A percentile compares a stretch with the other conserved stretches of the same genome.
These are phyloP conservation scores for Cochlearius cochlearius DNA, from an alignment of 2,113 vertebrate genomes.

Conservation along the genomic window DNA sequence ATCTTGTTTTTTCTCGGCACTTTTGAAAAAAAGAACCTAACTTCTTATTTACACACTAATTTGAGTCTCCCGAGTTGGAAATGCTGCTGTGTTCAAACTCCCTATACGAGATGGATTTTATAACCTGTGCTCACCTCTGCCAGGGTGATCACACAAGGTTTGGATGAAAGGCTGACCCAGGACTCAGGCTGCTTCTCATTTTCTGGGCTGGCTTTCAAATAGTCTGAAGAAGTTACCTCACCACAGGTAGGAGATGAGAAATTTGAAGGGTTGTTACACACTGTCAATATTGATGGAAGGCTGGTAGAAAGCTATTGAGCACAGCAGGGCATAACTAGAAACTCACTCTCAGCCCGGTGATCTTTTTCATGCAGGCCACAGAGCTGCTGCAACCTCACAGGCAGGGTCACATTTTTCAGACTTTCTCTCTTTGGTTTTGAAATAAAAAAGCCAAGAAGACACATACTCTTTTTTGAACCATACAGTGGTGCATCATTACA, in stretches of 20 bases:
- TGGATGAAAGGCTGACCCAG: not conserved
- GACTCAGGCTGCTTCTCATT: conserved; percentile 1
- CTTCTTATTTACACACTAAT: not conserved
- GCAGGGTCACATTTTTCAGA: not conserved
- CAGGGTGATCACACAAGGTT: not conserved
- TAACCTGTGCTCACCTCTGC: not conserved
- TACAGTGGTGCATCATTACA: not conserved
- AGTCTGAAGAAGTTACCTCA: not conserved
- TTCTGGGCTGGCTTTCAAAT: conserved; percentile 8
- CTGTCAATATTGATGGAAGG: not conserved
- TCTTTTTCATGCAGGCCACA: not conserved
- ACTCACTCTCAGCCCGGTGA: not conserved
- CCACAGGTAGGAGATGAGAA: conserved; percentile 30
- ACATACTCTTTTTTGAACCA: not conserved
- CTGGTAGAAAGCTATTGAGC: not conserved
- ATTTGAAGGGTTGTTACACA: conserved; percentile 30
- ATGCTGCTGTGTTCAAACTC: not conserved
- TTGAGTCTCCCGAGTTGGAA: not conserved
- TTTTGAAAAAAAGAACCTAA: not conserved
- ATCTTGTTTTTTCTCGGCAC: not conserved
- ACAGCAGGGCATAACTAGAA: conserved; percentile 19
- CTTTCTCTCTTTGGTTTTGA: not conserved
- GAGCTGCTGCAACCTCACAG: not conserved
- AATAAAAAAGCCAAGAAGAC: not conserved
- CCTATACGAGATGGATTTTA: not conserved